Evolutionary conservation across 1,140 invertebrate species (phyloP).

Genomic region (Leptopilina boulardi): DNA sequence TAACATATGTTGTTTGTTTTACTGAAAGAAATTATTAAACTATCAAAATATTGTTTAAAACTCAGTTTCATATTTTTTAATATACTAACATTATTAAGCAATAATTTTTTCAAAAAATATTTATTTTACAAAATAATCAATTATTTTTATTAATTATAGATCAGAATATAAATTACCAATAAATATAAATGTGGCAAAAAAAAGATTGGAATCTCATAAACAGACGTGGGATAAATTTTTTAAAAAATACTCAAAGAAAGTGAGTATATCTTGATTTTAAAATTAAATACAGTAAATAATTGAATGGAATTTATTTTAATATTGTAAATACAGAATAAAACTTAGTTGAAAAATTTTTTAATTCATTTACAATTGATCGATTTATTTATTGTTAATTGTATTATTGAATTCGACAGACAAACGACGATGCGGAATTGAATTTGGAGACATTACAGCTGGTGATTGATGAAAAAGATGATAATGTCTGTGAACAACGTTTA

Average conservation of each 20-base stretch:
- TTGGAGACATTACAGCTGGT: background rate
- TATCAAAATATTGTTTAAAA: no score
- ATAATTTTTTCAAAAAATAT: no score
- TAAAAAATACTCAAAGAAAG: conserved; percentile 54
- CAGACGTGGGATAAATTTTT: conserved; percentile 56
- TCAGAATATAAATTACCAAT: background rate
- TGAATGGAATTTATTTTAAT: background rate
- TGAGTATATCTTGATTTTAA: conserved; percentile 37
- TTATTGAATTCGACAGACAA: background rate
- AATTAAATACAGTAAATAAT: background rate
- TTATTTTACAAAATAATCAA: no score
- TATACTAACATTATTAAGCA: no score
- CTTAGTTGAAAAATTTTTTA: background rate
- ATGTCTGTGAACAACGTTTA: conserved; percentile 15
- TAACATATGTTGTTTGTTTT: no score
- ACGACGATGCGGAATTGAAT: background rate
- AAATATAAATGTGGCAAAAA: conserved; percentile 34
- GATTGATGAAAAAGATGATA: background rate
- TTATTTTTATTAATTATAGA: background rate
- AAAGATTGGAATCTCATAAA: conserved; percentile 45
- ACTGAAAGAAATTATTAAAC: no score
- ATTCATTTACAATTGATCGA: background rate
- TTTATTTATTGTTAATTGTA: background rate
- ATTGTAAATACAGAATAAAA: background rate
- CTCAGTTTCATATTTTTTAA: no score